Conservation (phyloP, 2,113 vertebrate genomes). For the Notiomystis cincta region DNA sequence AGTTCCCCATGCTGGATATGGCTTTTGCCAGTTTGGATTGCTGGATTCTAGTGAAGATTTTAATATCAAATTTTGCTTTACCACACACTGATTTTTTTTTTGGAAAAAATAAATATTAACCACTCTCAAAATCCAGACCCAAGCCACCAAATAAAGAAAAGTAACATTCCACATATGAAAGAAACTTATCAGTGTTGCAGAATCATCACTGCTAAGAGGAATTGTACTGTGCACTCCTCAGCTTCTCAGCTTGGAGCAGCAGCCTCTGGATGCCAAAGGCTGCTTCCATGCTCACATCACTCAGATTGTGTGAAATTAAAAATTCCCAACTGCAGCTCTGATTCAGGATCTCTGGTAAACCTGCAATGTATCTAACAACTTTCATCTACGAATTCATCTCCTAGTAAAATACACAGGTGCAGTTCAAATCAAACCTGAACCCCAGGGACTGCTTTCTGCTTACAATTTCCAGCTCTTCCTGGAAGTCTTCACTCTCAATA, state of each 20-base stretch:
- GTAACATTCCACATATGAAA: not conserved
- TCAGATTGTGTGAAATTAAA: not conserved
- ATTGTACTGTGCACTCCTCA: not conserved
- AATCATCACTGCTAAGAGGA: not conserved
- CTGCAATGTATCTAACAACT: not conserved
- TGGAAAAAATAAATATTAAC: not conserved
- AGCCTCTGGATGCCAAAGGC: not conserved
- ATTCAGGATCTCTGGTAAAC: not conserved
- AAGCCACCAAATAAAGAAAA: not conserved
- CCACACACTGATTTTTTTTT: too few species aligned
- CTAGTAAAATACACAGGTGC: not conserved
- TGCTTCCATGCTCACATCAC: not conserved
- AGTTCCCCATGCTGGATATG: not conserved
- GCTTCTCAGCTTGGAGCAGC: not conserved
- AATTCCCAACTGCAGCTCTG: not conserved
- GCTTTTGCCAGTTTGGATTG: not conserved
- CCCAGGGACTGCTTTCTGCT: not conserved
- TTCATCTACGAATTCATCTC: not conserved
- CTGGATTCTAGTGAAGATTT: not conserved
- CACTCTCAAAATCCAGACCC: not conserved
- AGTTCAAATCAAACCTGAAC: not conserved
- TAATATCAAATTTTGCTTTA: not conserved
- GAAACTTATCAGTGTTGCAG: not conserved
- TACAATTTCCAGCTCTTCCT: not conserved
- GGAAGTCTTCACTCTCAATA: constrained; percentile 85